Base-by-base conservation (phyloP, 2,888 invertebrate species). In the Cantharis rustica region DNA sequence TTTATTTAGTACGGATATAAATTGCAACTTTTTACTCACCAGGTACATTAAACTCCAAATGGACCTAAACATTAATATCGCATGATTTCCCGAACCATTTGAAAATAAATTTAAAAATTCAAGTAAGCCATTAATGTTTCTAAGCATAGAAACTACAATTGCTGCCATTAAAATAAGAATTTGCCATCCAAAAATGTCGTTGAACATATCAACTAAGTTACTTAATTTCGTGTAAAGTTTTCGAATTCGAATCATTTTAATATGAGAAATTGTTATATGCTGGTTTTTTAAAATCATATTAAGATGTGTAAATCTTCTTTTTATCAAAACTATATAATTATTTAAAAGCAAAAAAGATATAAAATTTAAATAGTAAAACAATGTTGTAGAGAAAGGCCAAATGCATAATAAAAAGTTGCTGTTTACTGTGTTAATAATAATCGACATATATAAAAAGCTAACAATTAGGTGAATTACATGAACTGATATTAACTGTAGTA, bases 401-500 rank as follows among this genome's bases (percentile, higher is more conserved):
- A 47, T 47, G n/a, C n/a, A 47, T 7, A 7, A 2, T 13, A 9
- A 7, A 4, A 1, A 4, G 5, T 31, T 5, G 1, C n/a, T 5
- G 1, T n/a, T n/a, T n/a, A n/a, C n/a, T n/a, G n/a, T n/a, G n/a
- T n/a, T n/a, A n/a, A 9, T 13, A n/a, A 47, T 47, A 47, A 13
- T n/a, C 1, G 0, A n/a, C 0, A 47, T 47, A 7, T n/a, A n/a
- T 1, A 0, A 0, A n/a, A 47, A n/a, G 1, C 2, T 47, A n/a
- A n/a, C n/a, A n/a, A 7, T n/a, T n/a, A n/a, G 2, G 9, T n/a
- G 1, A 47, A 47, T 47, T 2, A 47, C 5, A 2, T 47, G 47
- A 47, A n/a, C 47, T n/a, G 2, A 47, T n/a, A n/a, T n/a, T 47
- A 47, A 47, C 7, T 47, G 47, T 1, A n/a, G 9, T n/a, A n/a